Percentiles rank a stretch among this genome's conserved stretches.
Evolutionary conservation across 2,797 vertebrate species (phyloP).

Genomic region (Scarus forsteni): DNA sequence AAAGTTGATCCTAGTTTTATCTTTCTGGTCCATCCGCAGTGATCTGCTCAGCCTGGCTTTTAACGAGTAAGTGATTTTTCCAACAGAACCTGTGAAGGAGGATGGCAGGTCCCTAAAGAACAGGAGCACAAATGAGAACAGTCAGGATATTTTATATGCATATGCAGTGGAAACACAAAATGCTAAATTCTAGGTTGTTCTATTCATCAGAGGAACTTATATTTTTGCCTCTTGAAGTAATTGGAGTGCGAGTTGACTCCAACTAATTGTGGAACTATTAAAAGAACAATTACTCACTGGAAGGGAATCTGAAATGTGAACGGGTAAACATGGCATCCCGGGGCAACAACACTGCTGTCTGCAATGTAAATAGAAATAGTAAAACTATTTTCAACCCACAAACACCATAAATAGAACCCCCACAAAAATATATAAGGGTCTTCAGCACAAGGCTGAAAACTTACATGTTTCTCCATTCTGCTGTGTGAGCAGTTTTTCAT

Average conservation of each 20-base stretch:
- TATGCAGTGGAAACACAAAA: neutral
- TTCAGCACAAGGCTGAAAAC: neutral
- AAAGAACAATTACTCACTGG: conserved; percentile 62
- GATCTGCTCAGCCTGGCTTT: conserved; percentile 76
- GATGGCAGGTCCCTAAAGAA: conserved; percentile 71
- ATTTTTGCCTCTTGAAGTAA: too few relatives aligned
- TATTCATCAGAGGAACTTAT: too few relatives aligned
- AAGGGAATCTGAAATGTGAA: conserved; percentile 81
- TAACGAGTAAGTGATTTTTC: conserved; percentile 77
- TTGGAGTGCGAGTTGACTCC: neutral
- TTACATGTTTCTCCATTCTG: conserved; percentile 43
- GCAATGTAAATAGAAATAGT: conserved; percentile 28
- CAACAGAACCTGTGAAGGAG: conserved; percentile 62
- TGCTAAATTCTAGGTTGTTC: too few relatives aligned
- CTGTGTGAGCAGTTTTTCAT: neutral
- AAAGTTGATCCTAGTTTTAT: conserved; percentile 66
- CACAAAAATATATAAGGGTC: neutral
- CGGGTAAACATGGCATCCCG: conserved; percentile 78
- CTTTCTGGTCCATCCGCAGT: conserved; percentile 72
- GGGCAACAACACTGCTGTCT: conserved; percentile 67
- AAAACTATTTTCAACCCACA: neutral
- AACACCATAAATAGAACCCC: too few relatives aligned
- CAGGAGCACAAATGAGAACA: neutral
- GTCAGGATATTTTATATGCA: too few relatives aligned
- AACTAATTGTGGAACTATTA: conserved; percentile 1